phyloP scores from a whole-genome alignment of 2,888 invertebrate genomes.

The Thysanoteuthis rhombus region DNA sequence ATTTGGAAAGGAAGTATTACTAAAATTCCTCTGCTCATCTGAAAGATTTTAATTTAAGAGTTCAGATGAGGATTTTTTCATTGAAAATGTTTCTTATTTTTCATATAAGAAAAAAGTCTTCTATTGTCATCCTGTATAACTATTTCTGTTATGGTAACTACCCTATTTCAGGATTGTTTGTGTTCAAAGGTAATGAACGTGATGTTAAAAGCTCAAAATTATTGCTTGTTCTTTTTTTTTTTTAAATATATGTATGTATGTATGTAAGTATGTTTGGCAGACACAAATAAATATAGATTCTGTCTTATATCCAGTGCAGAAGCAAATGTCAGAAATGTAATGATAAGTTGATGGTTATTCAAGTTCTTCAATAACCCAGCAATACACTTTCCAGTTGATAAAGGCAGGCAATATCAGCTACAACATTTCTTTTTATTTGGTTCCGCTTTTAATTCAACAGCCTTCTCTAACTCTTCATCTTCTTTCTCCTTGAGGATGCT shows the following conservation, averaged over 20 bases:
- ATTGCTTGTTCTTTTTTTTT: neutral
- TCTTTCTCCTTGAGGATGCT: slow-evolving; percentile 66
- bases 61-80: neutral
- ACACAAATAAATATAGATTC: neutral
- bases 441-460: slow-evolving; percentile 56
- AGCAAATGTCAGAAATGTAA: neutral
- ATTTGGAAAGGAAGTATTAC: neutral
- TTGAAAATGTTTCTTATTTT: neutral
- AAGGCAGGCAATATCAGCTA: slow-evolving; percentile 37
- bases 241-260: neutral
- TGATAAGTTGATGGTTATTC: neutral
- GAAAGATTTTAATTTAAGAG: neutral
- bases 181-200: neutral
- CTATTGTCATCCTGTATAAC: neutral
- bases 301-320: neutral
- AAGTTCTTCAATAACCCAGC: neutral
- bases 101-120: neutral
- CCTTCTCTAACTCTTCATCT: slow-evolving; percentile 66
- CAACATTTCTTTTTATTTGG: slow-evolving; percentile 63
- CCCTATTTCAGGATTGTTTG: neutral
- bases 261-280: neutral
- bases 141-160: neutral
- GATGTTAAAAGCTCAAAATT: neutral
- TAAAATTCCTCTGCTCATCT: neutral
- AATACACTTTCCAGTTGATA: neutral